Conservation (phyloP, 1,140 invertebrate genomes). For the Musca domestica region DNA sequence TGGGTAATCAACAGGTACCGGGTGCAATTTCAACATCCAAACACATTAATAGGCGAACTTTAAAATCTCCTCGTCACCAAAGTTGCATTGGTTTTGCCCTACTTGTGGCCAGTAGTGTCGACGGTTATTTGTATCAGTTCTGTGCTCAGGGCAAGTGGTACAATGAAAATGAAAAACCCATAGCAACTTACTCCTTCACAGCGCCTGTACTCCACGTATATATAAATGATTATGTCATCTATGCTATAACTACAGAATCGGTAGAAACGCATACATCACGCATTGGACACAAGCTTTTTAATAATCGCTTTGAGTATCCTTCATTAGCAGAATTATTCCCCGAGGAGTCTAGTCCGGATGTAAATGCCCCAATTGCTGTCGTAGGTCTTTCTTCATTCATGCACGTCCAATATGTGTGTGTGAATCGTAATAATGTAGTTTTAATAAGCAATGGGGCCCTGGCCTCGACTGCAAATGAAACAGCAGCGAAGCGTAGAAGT, state of each 20-base stretch:
- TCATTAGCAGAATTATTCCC: conserved; percentile 41
- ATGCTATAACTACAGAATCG: conserved; percentile 73
- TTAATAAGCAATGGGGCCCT: conserved; percentile 60
- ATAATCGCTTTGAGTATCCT: conserved; percentile 50
- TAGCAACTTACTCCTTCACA: conserved; percentile 66
- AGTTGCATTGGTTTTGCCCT: conserved; percentile 45
- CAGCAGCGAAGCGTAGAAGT: conserved; percentile 43
- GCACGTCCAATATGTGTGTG: conserved; percentile 65
- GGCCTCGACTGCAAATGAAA: conserved; percentile 12
- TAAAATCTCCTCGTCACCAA: conserved; percentile 44
- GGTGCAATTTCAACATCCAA: conserved; percentile 47
- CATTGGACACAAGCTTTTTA: conserved; percentile 60
- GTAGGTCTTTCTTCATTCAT: conserved; percentile 72
- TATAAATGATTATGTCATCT: conserved; percentile 68
- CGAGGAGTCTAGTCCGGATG: conserved; percentile 59
- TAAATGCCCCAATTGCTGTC: conserved; percentile 67
- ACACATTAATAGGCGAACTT: conserved; percentile 42
- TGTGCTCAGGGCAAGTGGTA: conserved; percentile 52
- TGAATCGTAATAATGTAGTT: conserved; percentile 63
- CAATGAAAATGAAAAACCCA: conserved; percentile 49
- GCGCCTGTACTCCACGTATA: conserved; percentile 66
- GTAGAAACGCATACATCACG: conserved; percentile 76
- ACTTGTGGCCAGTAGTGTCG: conserved; percentile 46
- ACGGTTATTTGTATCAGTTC: conserved; percentile 51
- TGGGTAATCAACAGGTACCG: conserved; percentile 50